phyloP scores from a whole-genome alignment of 2,113 vertebrate genomes.

The Tetraodon nigroviridis region DNA sequence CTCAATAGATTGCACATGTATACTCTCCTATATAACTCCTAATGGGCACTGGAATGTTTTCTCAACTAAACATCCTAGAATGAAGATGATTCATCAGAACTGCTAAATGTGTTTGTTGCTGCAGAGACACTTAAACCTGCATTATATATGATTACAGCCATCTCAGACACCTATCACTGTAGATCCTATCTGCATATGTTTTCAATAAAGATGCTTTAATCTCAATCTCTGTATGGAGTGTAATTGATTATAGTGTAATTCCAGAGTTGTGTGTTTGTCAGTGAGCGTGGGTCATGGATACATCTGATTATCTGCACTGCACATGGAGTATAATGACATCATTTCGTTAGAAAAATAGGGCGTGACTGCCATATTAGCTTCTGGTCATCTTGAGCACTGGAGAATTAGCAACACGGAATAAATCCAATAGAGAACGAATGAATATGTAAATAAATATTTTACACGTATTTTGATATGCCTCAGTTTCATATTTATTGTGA shows the following conservation, averaged over 20 bases:
- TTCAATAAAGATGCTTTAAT: conserved; percentile 41
- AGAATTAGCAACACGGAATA: not conserved
- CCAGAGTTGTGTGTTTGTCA: too few species aligned
- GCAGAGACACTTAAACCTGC: not conserved
- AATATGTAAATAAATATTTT: not conserved
- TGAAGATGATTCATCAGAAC: conserved; percentile 4
- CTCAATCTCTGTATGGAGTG: too few species aligned
- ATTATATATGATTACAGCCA: conserved; percentile 4
- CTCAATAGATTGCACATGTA: conserved; percentile 5
- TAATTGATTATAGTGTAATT: too few species aligned
- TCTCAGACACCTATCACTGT: conserved; percentile 18
- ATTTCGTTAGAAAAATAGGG: too few species aligned
- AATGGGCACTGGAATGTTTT: not conserved
- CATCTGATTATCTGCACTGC: too few species aligned
- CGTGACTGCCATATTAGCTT: not conserved
- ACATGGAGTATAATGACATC: too few species aligned
- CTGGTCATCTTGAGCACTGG: not conserved
- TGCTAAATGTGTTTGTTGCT: conserved; percentile 17
- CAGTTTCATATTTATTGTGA: too few species aligned
- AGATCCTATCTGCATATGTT: conserved; percentile 30
- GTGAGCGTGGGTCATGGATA: too few species aligned
- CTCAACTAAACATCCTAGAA: conserved; percentile 1
- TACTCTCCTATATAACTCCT: conserved; percentile 1
- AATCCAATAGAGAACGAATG: not conserved
- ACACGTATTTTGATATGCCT: too few species aligned